Base-by-base conservation (phyloP, 2,113 vertebrate species). In the Struthidea cinerea region DNA sequence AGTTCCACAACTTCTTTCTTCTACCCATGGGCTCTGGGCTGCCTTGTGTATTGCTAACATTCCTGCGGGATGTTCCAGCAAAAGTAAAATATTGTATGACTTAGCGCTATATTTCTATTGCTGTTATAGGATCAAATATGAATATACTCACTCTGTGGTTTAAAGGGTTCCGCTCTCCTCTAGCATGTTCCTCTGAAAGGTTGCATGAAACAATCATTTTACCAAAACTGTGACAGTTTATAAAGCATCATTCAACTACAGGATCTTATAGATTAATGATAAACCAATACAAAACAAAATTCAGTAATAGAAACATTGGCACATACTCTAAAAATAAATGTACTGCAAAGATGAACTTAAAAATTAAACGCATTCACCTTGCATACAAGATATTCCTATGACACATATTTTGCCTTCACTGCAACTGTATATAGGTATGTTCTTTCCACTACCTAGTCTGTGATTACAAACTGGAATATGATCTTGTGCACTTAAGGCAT, bases 401-500 rank as follows among this genome's bases (percentile, higher is more conserved):
- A 52, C 35, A 83, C 41, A 47, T 71, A 59, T 74, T 81, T 91
- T 87, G 52, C 81, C 53, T 56, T 89, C 63, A 69, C 39, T 89
- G 89, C 61, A 71, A 44, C 69, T 55, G 68, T 74, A 49, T 69
- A 42, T 55, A 74, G 90, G 7, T 39, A 35, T 35, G 73, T 77
- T 92, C 90, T 96, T 95, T 93, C 92, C 71, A 50, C 88, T 77
- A 28, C 33, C 52, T 75, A 33, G 33, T 75, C 59, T 63, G 84
- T 94, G 94, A 78, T 84, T 94, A 95, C 84, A 78, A 84, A 71
- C 73, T 75, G 93, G 53, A 90, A 94, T 71, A 33, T 22, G 77
- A 94, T 94, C 94, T 56, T 42, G 41, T 50, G 46, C 74, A 9
- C 77, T 77, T 67, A 55, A 81, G 60, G n/a, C 69, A 71, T 3